These are phyloP conservation scores for Hydrotaea diabolus DNA, from an alignment of 2,888 invertebrate genomes.

Conservation along the genomic window DNA sequence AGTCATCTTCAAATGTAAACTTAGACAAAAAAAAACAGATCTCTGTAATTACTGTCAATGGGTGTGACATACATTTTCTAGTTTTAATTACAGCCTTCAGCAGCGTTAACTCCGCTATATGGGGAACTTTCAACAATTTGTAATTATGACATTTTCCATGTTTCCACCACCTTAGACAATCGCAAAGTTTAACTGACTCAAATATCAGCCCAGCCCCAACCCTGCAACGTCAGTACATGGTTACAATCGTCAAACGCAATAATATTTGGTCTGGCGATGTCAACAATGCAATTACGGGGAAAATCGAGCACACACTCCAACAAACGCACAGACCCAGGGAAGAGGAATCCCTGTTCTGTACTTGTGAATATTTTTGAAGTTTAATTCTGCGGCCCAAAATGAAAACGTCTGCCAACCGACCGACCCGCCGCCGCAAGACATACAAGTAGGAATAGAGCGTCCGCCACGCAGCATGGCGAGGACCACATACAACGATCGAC, in stretches of 20 bases:
- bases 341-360: slow-evolving; percentile 32
- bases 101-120: background rate
- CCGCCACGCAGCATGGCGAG: background rate
- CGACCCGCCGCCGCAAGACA: background rate
- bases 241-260: slow-evolving; percentile 6
- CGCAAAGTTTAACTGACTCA: slow-evolving; percentile 50
- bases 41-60: too few species aligned
- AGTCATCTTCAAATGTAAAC: too few species aligned
- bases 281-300: slow-evolving; percentile 65
- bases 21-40: too few species aligned
- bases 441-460: background rate
- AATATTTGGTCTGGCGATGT: slow-evolving; percentile 49
- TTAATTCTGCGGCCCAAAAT: slow-evolving; percentile 45
- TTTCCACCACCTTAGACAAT: slow-evolving; percentile 58
- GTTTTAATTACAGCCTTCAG: background rate
- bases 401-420: slow-evolving; percentile 54
- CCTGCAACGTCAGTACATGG: background rate
- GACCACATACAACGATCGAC: slow-evolving; percentile 52
- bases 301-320: slow-evolving; percentile 28
- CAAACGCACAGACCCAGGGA: background rate
- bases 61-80: background rate
- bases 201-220: background rate
- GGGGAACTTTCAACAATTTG: background rate
- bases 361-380: slow-evolving; percentile 49
- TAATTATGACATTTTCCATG: slow-evolving; percentile 38